Conservation (phyloP, 2,797 vertebrate genomes). For the Poeciliopsis presidionis region DNA sequence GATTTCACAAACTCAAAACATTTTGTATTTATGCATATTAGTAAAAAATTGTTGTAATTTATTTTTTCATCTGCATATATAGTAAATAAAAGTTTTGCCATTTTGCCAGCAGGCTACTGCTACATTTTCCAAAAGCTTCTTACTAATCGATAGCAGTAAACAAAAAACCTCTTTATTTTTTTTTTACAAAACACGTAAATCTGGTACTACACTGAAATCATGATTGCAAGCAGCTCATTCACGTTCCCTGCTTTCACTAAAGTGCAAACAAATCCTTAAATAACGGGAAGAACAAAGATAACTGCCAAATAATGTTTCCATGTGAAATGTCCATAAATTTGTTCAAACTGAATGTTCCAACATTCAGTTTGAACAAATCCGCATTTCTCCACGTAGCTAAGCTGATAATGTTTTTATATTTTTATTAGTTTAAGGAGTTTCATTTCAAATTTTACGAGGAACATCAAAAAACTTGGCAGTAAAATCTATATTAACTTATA, state of each 20-base stretch:
- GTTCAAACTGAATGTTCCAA: constrained; percentile 25
- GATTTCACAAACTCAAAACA: constrained; percentile 33
- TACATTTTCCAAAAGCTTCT: constrained; percentile 57
- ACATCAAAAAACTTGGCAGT: constrained; percentile 26
- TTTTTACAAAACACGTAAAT: constrained; percentile 1
- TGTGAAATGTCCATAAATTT: constrained; percentile 34
- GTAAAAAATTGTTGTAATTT: constrained; percentile 41
- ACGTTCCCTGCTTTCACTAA: constrained; percentile 54
- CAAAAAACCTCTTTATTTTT: constrained; percentile 30
- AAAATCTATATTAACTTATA: constrained; percentile 26
- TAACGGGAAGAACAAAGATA: constrained; percentile 43
- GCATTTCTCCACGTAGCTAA: constrained; percentile 24
- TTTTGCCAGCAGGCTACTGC: constrained; percentile 43
- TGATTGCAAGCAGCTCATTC: constrained; percentile 34
- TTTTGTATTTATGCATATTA: constrained; percentile 45
- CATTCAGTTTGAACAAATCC: not conserved
- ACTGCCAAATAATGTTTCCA: constrained; percentile 22
- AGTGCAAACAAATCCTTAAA: constrained; percentile 70
- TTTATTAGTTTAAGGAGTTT: constrained; percentile 40
- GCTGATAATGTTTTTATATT: constrained; percentile 25
- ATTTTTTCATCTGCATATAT: constrained; percentile 55
- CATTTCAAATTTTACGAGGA: constrained; percentile 32
- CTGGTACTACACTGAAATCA: constrained; percentile 20
- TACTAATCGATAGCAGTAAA: constrained; percentile 30
- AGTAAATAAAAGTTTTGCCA: constrained; percentile 38